Percentiles rank a stretch among this genome's conserved stretches.
Evolutionary conservation across 2,797 vertebrate species (phyloP).

Genomic region (Intellagama lesueurii): DNA sequence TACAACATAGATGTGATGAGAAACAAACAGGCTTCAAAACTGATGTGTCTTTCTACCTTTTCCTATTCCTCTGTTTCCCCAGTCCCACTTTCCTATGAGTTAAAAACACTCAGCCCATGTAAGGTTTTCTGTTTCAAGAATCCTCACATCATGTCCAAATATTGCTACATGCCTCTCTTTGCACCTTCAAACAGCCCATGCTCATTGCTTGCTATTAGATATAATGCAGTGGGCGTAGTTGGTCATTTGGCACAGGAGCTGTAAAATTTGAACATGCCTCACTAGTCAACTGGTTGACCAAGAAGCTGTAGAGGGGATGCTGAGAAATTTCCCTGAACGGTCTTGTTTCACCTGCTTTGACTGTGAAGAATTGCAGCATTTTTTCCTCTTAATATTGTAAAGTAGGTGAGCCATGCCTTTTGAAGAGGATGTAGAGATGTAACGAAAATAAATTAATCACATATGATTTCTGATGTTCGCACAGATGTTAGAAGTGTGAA

Average conservation of each 20-base stretch:
- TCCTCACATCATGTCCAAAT: not conserved
- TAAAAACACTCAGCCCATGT: not conserved
- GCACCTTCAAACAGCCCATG: not conserved
- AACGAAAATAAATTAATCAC: conserved; percentile 59
- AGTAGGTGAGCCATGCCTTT: conserved; percentile 49
- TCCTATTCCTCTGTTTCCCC: not conserved
- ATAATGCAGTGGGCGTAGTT: conserved; percentile 1
- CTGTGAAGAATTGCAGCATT: conserved; percentile 56
- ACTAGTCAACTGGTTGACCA: conserved; percentile 47
- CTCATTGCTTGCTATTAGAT: not conserved
- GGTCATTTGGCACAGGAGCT: conserved; percentile 35
- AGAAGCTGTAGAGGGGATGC: conserved; percentile 35
- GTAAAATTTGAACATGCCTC: conserved; percentile 35
- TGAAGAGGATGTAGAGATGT: conserved; percentile 15
- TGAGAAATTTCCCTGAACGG: conserved; percentile 59
- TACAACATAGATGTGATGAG: no score
- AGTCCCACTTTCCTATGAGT: not conserved
- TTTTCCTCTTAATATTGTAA: conserved; percentile 47
- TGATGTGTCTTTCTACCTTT: not conserved
- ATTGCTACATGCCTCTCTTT: not conserved
- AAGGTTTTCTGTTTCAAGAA: not conserved
- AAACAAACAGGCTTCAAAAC: not conserved
- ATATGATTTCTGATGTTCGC: conserved; percentile 39
- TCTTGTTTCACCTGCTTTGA: conserved; percentile 59
- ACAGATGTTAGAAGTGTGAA: conserved; percentile 38